phyloP scores from a whole-genome alignment of 1,140 invertebrate genomes.

The Lepidurus packardi region DNA sequence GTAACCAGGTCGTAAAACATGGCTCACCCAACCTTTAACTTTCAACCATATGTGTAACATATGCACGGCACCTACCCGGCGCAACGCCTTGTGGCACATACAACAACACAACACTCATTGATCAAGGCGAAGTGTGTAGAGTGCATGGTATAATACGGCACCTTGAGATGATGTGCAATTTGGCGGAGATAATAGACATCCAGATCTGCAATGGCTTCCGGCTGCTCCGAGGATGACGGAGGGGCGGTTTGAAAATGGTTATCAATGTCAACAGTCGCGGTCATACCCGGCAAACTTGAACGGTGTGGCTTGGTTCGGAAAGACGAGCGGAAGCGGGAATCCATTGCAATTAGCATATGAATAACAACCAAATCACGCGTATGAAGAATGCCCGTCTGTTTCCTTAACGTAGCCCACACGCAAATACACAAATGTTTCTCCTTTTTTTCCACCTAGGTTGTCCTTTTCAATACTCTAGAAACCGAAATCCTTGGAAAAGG shows the following conservation, averaged over 20 bases:
- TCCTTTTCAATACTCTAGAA: too few relatives aligned
- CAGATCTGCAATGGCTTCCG: slow-evolving; percentile 46
- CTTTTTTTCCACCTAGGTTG: too few relatives aligned
- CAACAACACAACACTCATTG: too few relatives aligned
- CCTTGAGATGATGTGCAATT: slow-evolving; percentile 55
- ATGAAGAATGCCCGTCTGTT: too few relatives aligned
- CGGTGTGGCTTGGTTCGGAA: slow-evolving; percentile 9
- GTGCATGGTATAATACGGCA: slow-evolving; percentile 35
- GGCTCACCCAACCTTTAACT: background rate
- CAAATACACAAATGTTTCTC: too few relatives aligned
- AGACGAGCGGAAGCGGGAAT: slow-evolving; percentile 1
- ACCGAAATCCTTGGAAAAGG: too few relatives aligned
- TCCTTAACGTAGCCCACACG: too few relatives aligned
- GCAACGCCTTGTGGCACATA: too few relatives aligned
- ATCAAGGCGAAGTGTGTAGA: too few relatives aligned
- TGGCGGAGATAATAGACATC: slow-evolving; percentile 55
- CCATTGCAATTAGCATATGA: background rate
- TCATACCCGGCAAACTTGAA: background rate
- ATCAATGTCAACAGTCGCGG: background rate
- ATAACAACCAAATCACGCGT: too few relatives aligned
- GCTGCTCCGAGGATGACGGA: slow-evolving; percentile 7
- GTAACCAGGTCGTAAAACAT: slow-evolving; percentile 3
- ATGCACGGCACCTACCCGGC: background rate
- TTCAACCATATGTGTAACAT: background rate
- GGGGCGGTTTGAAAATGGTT: background rate